phyloP scores from a whole-genome alignment of 2,888 invertebrate genomes.

The Lobophora halterata region DNA sequence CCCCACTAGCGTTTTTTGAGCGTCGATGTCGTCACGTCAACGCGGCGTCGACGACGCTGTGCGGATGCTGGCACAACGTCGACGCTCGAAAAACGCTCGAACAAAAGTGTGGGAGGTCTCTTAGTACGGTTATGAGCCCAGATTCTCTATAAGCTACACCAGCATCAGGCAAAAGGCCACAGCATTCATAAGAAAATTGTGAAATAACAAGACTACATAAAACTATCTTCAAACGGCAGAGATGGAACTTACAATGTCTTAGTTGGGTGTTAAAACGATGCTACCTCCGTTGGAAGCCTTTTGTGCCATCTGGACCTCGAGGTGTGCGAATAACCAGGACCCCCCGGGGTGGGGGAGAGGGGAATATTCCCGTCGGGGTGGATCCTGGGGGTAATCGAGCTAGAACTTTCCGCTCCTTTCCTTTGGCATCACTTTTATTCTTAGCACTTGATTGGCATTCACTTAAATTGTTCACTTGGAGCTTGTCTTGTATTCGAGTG shows the following conservation, averaged over 20 bases:
- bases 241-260: conserved; percentile 51
- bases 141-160: not conserved
- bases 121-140: no score
- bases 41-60: no score
- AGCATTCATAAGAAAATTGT: conserved; percentile 24
- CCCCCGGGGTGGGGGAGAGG: conserved; percentile 70
- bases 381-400: conserved; percentile 62
- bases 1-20: no score
- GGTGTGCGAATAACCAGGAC: conserved; percentile 86
- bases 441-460: conserved; percentile 58
- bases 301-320: conserved; percentile 89
- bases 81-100: no score
- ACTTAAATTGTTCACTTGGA: conserved; percentile 68
- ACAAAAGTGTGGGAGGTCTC: no score
- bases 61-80: no score
- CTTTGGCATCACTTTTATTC: conserved; percentile 61
- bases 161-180: conserved; percentile 16
- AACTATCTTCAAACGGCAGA: conserved; percentile 38
- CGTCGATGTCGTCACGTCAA: no score
- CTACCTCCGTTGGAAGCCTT: conserved; percentile 73
- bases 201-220: conserved; percentile 31
- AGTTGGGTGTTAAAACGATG: conserved; percentile 44
- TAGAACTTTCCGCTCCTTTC: conserved; percentile 67
- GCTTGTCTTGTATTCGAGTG: conserved; percentile 67
- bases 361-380: conserved; percentile 58